These are phyloP conservation scores for Neopelma chrysocephalum DNA, from an alignment of 2,797 vertebrate genomes.

Conservation along the genomic window DNA sequence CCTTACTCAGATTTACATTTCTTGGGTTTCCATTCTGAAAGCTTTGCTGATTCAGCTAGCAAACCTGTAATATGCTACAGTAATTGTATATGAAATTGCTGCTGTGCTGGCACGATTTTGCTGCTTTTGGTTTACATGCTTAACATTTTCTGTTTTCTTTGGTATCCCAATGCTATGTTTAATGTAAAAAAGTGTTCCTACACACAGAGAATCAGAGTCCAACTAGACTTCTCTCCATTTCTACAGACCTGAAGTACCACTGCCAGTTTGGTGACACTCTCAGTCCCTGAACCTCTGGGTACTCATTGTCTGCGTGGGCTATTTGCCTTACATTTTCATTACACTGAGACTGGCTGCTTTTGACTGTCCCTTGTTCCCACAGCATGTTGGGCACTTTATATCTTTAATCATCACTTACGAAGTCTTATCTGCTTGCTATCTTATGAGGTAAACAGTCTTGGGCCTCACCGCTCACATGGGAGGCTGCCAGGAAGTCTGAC, in stretches of 20 bases:
- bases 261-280: background rate
- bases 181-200: background rate
- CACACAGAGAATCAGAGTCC: background rate
- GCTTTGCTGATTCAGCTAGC: constrained; percentile 53
- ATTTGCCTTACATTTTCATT: background rate
- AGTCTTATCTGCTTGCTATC: background rate
- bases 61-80: constrained; percentile 39
- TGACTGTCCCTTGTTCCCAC: background rate
- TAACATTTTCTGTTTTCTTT: constrained; percentile 30
- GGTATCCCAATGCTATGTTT: background rate
- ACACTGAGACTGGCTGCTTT: background rate
- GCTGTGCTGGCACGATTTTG: constrained; percentile 16
- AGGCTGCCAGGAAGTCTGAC: constrained; percentile 5
- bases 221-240: background rate
- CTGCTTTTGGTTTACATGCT: constrained; percentile 17
- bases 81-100: constrained; percentile 34
- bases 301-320: background rate
- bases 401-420: background rate
- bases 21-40: constrained; percentile 18
- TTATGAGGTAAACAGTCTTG: background rate
- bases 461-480: background rate
- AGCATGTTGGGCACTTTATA: background rate
- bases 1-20: background rate
- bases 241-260: background rate
- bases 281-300: background rate